A percentile compares a stretch with the other conserved stretches of the same genome.
phyloP scores from a whole-genome alignment of 2,113 vertebrate genomes.

The Boleophthalmus pectinirostris region DNA sequence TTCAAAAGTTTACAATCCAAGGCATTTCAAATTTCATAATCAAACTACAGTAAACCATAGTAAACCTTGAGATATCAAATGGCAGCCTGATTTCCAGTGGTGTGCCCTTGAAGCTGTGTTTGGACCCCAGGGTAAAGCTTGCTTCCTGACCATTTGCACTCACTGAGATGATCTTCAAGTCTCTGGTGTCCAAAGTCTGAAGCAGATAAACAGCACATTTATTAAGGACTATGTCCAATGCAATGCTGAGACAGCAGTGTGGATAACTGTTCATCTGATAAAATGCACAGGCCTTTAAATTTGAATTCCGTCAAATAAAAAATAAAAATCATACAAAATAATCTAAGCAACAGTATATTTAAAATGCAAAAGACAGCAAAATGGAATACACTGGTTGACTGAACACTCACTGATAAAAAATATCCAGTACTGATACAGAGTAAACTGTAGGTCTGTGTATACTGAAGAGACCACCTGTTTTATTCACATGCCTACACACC shows the following conservation, averaged over 20 bases:
- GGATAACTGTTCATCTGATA: conserved; percentile 9
- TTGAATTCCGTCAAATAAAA: background rate
- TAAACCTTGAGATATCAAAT: conserved; percentile 87
- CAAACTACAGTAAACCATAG: background rate
- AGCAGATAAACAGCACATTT: background rate
- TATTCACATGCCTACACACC: background rate
- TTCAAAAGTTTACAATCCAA: background rate
- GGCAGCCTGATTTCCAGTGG: conserved; percentile 88
- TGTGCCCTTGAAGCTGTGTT: conserved; percentile 88
- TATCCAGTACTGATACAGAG: background rate
- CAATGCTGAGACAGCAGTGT: conserved; percentile 12
- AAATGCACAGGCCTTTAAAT: too few species aligned
- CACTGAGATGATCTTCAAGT: conserved; percentile 84
- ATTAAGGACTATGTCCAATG: background rate
- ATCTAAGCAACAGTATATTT: background rate
- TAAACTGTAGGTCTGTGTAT: background rate
- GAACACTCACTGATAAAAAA: background rate
- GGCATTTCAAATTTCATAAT: background rate
- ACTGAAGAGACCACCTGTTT: background rate
- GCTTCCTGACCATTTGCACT: conserved; percentile 84
- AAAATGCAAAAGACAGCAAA: background rate
- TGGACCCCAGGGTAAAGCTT: conserved; percentile 81
- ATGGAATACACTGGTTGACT: background rate
- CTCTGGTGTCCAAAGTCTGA: conserved; percentile 89
- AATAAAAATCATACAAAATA: background rate